A percentile compares a stretch with the other conserved stretches of the same genome.
Conservation (phyloP, 2,113 vertebrate species). For the Tachycineta bicolor region DNA sequence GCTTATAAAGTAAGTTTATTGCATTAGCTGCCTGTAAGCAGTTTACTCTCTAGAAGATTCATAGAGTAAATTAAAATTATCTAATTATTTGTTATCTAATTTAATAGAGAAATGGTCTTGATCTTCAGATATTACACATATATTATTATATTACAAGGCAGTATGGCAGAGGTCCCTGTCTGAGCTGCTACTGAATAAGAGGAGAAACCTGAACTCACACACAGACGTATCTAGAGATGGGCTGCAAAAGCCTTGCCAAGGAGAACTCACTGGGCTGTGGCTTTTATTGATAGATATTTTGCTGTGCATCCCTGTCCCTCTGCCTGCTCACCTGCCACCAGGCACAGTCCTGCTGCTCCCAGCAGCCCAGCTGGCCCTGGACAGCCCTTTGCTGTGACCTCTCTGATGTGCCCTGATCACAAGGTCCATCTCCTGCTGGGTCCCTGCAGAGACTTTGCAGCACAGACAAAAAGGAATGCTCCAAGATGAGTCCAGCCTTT, state of each 20-base stretch:
- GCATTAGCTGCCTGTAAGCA: constrained; percentile 62
- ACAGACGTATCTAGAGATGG: fast-evolving
- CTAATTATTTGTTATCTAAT: constrained; percentile 68
- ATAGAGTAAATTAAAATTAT: constrained; percentile 62
- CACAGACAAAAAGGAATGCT: not conserved
- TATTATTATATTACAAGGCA: constrained; percentile 2
- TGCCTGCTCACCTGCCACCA: not conserved
- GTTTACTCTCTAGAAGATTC: constrained; percentile 60
- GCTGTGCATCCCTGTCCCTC: not conserved
- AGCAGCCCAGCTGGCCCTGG: not conserved
- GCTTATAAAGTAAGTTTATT: constrained; percentile 63
- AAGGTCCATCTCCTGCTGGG: not conserved
- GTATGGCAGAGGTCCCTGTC: not conserved
- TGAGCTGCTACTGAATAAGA: not conserved
- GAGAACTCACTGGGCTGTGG: not conserved
- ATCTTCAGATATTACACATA: constrained; percentile 24
- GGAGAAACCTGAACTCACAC: not conserved
- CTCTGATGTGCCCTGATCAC: not conserved
- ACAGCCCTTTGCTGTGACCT: not conserved
- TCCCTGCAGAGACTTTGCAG: fast-evolving
- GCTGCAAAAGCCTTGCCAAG: not conserved
- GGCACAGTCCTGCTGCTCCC: not conserved
- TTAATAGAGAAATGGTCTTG: constrained; percentile 58
- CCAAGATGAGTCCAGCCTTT: not conserved
- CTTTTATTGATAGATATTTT: not conserved